Conservation (phyloP, 2,113 vertebrate species). For the Petrocephalus microphthalmus region DNA sequence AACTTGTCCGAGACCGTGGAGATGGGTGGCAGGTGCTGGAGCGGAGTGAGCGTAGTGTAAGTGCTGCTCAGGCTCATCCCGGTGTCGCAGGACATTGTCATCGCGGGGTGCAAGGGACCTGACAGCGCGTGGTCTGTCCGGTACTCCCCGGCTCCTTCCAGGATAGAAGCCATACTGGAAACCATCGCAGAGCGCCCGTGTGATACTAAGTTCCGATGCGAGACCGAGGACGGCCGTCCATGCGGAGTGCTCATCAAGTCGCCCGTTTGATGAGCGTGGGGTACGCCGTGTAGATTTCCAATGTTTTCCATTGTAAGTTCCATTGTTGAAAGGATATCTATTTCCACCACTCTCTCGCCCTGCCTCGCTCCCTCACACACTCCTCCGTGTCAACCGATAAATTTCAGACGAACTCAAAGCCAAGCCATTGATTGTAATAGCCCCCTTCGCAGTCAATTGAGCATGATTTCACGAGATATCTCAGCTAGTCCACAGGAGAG, state of each 20-base stretch:
- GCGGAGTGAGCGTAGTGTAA: slow-evolving; percentile 89
- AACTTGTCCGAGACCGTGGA: slow-evolving; percentile 94
- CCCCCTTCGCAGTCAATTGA: slow-evolving; percentile 64
- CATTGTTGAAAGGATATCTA: slow-evolving; percentile 68
- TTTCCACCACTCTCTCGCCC: slow-evolving; percentile 49
- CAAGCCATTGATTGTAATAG: slow-evolving; percentile 67
- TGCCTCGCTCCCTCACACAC: slow-evolving; percentile 37
- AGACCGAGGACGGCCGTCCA: slow-evolving; percentile 70
- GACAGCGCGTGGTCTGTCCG: slow-evolving; percentile 80
- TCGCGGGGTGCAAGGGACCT: slow-evolving; percentile 83
- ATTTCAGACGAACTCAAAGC: slow-evolving; percentile 71
- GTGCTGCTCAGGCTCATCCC: slow-evolving; percentile 88
- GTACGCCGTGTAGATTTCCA: slow-evolving; percentile 81
- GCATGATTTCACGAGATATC: slow-evolving; percentile 58
- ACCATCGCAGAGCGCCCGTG: slow-evolving; percentile 82
- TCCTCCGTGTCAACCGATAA: slow-evolving; percentile 59
- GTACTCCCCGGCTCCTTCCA: slow-evolving; percentile 85
- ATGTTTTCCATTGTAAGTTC: slow-evolving; percentile 96
- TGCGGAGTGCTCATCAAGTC: slow-evolving; percentile 87
- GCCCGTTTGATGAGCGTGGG: slow-evolving; percentile 78
- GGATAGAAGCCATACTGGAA: slow-evolving; percentile 82
- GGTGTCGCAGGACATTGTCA: slow-evolving; percentile 95
- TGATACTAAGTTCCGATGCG: slow-evolving; percentile 84
- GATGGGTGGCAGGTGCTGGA: slow-evolving; percentile 92
- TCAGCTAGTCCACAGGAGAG: slow-evolving; percentile 40